phyloP scores from a whole-genome alignment of 2,113 vertebrate genomes.

The Crocuta crocuta region DNA sequence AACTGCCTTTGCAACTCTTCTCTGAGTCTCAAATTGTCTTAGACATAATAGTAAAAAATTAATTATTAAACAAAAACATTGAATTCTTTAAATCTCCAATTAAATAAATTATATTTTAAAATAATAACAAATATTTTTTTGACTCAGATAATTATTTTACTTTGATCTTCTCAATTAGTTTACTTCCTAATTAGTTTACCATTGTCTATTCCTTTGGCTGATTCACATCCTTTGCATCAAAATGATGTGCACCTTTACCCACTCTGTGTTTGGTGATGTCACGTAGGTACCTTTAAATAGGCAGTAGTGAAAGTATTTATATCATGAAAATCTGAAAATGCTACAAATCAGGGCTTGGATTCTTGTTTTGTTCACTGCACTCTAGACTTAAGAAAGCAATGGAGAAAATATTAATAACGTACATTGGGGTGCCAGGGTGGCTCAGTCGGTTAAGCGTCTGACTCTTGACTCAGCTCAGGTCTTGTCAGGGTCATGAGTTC shows the following conservation, averaged over 20 bases:
- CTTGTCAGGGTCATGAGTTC: too few relatives aligned
- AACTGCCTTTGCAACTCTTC: slow-evolving; percentile 27
- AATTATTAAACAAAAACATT: neutral
- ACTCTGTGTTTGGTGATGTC: neutral
- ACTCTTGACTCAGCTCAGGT: too few relatives aligned
- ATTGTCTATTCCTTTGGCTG: neutral
- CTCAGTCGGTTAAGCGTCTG: too few relatives aligned
- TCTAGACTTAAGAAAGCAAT: slow-evolving; percentile 20
- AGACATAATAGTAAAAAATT: neutral
- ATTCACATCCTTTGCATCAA: neutral
- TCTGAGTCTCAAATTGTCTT: slow-evolving; percentile 52
- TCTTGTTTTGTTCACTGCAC: slow-evolving; percentile 42
- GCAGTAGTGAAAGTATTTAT: neutral
- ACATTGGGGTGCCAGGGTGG: neutral
- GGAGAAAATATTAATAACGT: slow-evolving; percentile 8
- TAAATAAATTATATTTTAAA: slow-evolving; percentile 29
- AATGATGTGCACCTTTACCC: neutral
- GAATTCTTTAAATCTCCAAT: slow-evolving; percentile 13
- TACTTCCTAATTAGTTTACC: neutral
- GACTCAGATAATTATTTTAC: neutral
- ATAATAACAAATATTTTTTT: neutral
- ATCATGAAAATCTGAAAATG: neutral
- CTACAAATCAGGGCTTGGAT: neutral
- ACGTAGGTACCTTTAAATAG: slow-evolving; percentile 4
- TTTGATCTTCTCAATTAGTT: neutral